phyloP scores from a whole-genome alignment of 2,113 vertebrate genomes.

The Telmatochromis brichardi region DNA sequence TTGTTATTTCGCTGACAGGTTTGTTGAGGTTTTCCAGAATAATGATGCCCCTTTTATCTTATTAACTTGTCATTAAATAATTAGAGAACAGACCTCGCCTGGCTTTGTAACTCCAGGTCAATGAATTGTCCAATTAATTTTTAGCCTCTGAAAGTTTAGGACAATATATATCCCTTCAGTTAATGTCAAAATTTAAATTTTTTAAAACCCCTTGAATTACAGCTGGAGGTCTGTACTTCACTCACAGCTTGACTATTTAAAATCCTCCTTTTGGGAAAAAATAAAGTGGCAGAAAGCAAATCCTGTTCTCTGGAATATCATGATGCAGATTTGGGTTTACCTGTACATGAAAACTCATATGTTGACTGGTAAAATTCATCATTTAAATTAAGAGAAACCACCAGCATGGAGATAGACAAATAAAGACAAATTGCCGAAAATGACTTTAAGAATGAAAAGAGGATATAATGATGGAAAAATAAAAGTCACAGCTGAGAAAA shows the following conservation, averaged over 20 bases:
- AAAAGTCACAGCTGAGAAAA: neutral
- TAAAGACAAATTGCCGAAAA: neutral
- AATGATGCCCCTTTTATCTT: neutral
- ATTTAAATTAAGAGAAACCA: neutral
- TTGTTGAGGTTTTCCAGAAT: neutral
- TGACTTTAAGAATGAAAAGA: neutral
- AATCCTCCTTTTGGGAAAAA: neutral
- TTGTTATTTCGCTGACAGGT: neutral
- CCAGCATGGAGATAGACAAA: neutral
- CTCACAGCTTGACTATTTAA: neutral
- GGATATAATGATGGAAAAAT: neutral
- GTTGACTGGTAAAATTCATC: neutral
- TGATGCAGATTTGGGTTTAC: neutral
- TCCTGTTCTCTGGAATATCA: accelerated
- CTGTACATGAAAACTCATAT: neutral
- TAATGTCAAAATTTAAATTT: accelerated
- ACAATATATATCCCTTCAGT: neutral
- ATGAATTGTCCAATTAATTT: neutral
- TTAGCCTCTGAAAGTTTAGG: neutral
- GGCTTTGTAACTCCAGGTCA: neutral
- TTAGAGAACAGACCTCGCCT: neutral
- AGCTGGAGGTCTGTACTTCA: neutral
- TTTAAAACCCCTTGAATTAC: neutral
- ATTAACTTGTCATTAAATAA: neutral
- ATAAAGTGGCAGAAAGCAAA: neutral